phyloP scores from a whole-genome alignment of 2,113 vertebrate species.

The Pluvianellus socialis region DNA sequence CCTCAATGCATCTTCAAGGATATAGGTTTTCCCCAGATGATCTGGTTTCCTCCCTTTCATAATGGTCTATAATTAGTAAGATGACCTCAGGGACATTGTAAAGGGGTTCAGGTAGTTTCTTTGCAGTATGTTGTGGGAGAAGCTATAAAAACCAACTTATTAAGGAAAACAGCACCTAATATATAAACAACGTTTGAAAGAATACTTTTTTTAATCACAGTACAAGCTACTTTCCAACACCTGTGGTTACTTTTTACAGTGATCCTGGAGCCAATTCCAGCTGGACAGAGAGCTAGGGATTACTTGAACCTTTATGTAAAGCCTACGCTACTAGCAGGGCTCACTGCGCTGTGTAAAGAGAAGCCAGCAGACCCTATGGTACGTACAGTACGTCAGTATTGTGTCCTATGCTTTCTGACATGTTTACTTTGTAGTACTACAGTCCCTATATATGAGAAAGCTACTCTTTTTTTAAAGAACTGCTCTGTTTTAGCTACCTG shows the following conservation, averaged over 20 bases:
- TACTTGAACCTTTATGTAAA: slow-evolving; percentile 86
- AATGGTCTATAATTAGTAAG: neutral
- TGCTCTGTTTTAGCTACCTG: neutral
- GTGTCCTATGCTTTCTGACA: neutral
- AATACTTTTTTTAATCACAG: neutral
- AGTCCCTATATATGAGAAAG: neutral
- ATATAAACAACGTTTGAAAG: neutral
- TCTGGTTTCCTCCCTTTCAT: neutral
- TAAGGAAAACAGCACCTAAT: neutral
- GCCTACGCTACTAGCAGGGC: slow-evolving; percentile 85
- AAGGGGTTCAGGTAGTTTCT: neutral
- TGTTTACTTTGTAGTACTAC: neutral
- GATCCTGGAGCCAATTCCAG: slow-evolving; percentile 81
- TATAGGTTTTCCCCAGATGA: neutral
- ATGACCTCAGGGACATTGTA: neutral
- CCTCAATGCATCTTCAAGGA: neutral
- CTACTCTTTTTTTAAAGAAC: neutral
- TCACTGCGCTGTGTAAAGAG: slow-evolving; percentile 88
- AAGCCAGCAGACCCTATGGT: slow-evolving; percentile 90
- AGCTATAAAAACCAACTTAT: neutral
- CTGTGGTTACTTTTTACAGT: slow-evolving; percentile 70
- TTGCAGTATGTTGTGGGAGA: neutral
- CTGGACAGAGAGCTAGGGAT: slow-evolving; percentile 79
- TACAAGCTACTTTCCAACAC: neutral
- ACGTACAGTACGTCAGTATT: slow-evolving; percentile 18